phyloP scores from a whole-genome alignment of 2,888 invertebrate genomes.

The Drosophila anomelani region DNA sequence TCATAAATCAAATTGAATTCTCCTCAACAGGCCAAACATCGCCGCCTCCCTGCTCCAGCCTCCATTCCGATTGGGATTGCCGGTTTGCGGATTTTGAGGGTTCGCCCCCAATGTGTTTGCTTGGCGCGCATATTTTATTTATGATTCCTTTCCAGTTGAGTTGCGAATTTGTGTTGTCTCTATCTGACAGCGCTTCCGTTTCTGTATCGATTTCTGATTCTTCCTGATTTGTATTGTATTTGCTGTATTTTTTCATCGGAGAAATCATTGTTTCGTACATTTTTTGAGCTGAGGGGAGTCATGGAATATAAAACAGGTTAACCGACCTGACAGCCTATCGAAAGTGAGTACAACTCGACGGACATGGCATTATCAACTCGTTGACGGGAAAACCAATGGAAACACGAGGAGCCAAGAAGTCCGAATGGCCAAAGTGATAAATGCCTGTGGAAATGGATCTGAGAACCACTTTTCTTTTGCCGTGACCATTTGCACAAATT shows the following conservation, averaged over 20 bases:
- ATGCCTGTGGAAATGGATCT: slow-evolving; percentile 27
- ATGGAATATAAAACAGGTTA: slow-evolving; percentile 21
- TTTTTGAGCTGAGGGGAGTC: not conserved
- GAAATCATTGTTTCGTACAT: slow-evolving; percentile 30
- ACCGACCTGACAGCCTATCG: slow-evolving; percentile 20
- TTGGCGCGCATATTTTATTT: slow-evolving; percentile 68
- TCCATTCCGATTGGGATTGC: slow-evolving; percentile 16
- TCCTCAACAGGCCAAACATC: slow-evolving; percentile 40
- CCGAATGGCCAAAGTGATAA: slow-evolving; percentile 34
- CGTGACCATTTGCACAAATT: slow-evolving; percentile 42
- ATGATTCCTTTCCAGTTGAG: slow-evolving; percentile 75
- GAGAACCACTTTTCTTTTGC: not conserved
- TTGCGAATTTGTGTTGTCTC: slow-evolving; percentile 59
- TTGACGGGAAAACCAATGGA: slow-evolving; percentile 8
- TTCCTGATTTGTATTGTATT: slow-evolving; percentile 12
- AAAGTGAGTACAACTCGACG: slow-evolving; percentile 24
- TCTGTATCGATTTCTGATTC: slow-evolving; percentile 35
- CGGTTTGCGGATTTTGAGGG: slow-evolving; percentile 11
- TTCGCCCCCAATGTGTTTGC: slow-evolving; percentile 51
- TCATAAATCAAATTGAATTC: slow-evolving; percentile 79
- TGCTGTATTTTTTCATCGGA: slow-evolving; percentile 8
- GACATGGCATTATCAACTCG: slow-evolving; percentile 42
- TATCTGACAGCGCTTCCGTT: slow-evolving; percentile 46
- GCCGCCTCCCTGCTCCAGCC: slow-evolving; percentile 1
- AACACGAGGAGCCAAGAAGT: slow-evolving; percentile 12